Base-by-base conservation (phyloP, 2,888 invertebrate genomes). In the Morpho helenor region DNA sequence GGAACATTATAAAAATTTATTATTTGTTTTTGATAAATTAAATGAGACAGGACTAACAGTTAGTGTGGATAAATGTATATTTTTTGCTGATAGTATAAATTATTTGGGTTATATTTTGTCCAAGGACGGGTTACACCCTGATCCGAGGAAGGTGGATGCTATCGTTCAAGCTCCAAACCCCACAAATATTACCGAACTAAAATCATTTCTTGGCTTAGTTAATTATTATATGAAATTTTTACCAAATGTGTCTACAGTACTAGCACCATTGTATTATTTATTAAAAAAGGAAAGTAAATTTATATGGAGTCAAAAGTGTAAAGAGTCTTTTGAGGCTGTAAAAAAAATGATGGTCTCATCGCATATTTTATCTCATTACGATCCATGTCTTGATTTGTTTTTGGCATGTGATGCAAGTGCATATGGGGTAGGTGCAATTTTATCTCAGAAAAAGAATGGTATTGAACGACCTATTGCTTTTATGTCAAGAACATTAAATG, bases 391-490 rank as follows among this genome's bases (percentile, higher is more conserved):
- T 7, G 16, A 22, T 7, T 22, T 47, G 16, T 10, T 7, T 22
- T 47, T 47, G 22, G 22, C 22, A 22, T 10, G 10, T 16, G 47
- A 47, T 47, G 47, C 47, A 16, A 47, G 47, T 47, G 16, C 47
- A 5, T 10, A 7, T 10, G 47, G 47, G 7, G 8, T 47, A 16
- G 10, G 16, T 10, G 10, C 47, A 7, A 22, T 47, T 47, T 47
- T 47, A 22, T 47, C 47, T 5, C 47, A 47, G 22, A 22, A 22
- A 16, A 47, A 7, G 47, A 22, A 47, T 47, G 47, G 22, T 22
- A 47, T 47, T 47, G 47, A 47, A 47, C 5, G 22, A 47, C 47
- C 47, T 16, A 10, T 47, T 10, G 47, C 47, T 16, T 47, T 47
- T 22, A 22, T 22, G 47, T 16, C 16, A 16, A 47, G 22, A 10